Evolutionary conservation across 2,113 vertebrate genomes (phyloP).

Genomic region (Casuarius casuarius): DNA sequence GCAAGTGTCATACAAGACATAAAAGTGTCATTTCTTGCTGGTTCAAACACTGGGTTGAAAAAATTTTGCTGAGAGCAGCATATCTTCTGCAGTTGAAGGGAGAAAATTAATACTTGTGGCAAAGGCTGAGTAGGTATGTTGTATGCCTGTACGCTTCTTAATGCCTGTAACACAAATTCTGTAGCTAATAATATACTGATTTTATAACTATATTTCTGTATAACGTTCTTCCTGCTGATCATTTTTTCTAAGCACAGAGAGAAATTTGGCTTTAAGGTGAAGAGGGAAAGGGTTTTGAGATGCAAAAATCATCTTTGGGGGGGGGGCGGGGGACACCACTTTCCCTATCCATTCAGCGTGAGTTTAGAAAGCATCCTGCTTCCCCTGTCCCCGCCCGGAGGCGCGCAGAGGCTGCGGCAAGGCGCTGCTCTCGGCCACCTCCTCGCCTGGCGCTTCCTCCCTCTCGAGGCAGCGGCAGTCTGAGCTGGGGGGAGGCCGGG

Average conservation of each 20-base stretch:
- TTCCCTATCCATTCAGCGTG: neutral
- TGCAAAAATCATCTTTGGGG: neutral
- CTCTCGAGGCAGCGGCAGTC: neutral
- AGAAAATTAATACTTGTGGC: neutral
- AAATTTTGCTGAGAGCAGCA: neutral
- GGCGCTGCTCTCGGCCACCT: neutral
- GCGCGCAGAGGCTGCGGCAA: neutral
- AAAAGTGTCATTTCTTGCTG: neutral
- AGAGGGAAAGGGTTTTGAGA: neutral
- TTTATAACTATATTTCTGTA: neutral
- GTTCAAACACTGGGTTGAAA: neutral
- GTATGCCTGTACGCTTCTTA: neutral
- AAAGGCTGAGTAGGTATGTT: neutral
- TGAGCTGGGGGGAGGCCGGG: neutral
- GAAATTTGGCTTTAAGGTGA: neutral
- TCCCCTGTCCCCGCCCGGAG: accelerated
- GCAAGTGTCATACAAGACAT: neutral
- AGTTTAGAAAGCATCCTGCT: neutral
- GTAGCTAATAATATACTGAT: neutral
- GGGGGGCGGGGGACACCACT: neutral
- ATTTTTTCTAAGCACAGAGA: neutral
- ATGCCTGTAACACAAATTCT: neutral
- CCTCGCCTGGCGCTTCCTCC: neutral
- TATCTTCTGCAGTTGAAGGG: neutral
- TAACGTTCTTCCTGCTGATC: neutral